Base-by-base conservation (phyloP, 2,797 vertebrate genomes). In the Malacoraja senta region DNA sequence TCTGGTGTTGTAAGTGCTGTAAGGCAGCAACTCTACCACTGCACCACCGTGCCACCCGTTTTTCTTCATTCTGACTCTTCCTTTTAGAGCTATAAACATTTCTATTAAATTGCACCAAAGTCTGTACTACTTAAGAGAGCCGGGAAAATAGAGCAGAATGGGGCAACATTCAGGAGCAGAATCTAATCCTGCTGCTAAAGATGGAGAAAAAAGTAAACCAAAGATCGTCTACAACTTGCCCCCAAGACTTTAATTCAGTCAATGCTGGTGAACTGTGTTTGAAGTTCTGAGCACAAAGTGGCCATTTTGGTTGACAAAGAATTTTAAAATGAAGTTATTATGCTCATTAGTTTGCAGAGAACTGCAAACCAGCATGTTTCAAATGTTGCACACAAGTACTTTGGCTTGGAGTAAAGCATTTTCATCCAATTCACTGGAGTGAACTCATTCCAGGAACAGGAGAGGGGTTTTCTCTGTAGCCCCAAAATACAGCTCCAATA, bases 381-480 rank as follows among this genome's bases (percentile, higher is more conserved):
- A 35, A 88, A 88, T 68, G 15, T n/a, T 65, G n/a, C 15, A 29
- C 15, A 17, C 29, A 86, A 8, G n/a, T 65, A 65, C 15, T 19
- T 65, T 88, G 83, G 83, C 83, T 17, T 63, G 29, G 15, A 86
- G 8, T 58, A 13, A 26, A 29, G 3, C 44, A 61, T 86, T 86
- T 29, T 65, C 29, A 19, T 86, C 83, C 83, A 86, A 86, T n/a
- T 17, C 29, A 86, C 83, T n/a, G 29, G 61, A 65, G 58, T 63
- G 84, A 88, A 35, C n/a, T 88, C 29, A 88, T 65, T 35, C 61
- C 84, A 88, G 84, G 84, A 88, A 65, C 61, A 68, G 32, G n/a
- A 19, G n/a, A 65, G 61, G 19, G 58, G 32, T 86, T 86, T 86
- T 86, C 58, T 32, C 61, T 86, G 29, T 65, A 65, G 53, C 12